Conservation (phyloP, 2,888 invertebrate species). For the Melanostoma scalare region DNA sequence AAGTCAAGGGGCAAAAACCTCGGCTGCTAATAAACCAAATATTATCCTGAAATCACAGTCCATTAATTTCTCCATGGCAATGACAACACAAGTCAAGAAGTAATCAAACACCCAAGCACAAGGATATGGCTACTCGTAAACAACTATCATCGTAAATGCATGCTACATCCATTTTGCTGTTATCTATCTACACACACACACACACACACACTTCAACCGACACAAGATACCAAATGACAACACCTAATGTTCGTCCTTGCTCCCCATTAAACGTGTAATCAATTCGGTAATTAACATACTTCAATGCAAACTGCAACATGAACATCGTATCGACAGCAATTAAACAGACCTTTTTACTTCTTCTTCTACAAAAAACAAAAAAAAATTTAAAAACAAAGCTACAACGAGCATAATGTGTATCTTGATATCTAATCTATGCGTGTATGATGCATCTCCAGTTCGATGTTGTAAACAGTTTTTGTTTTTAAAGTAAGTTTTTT, state of each 20-base stretch:
- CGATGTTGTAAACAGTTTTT: conserved; percentile 60
- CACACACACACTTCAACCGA: not conserved
- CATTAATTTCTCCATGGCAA: not conserved
- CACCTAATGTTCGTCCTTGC: conserved; percentile 31
- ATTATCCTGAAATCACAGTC: no score
- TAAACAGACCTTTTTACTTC: conserved; percentile 4
- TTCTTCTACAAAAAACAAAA: not conserved
- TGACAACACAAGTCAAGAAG: conserved; percentile 23
- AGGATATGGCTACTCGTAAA: not conserved
- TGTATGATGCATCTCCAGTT: conserved; percentile 65
- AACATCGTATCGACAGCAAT: conserved; percentile 13
- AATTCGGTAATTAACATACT: conserved; percentile 22
- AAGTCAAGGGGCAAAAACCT: no score
- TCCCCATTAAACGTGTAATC: conserved; percentile 15
- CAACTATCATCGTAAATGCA: conserved; percentile 15
- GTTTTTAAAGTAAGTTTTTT: conserved; percentile 18
- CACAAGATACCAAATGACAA: conserved; percentile 10
- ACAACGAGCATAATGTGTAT: conserved; percentile 34
- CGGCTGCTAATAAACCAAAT: no score
- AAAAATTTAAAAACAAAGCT: conserved; percentile 15
- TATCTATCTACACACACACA: conserved; percentile 9
- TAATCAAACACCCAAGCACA: conserved; percentile 41
- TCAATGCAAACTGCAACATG: conserved; percentile 46
- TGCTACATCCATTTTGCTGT: conserved; percentile 22
- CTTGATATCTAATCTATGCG: conserved; percentile 46